Evolutionary conservation across 2,113 vertebrate species (phyloP), one percentile per base, ranked within the genome.

Genomic region (Poecile atricapillus): DNA sequence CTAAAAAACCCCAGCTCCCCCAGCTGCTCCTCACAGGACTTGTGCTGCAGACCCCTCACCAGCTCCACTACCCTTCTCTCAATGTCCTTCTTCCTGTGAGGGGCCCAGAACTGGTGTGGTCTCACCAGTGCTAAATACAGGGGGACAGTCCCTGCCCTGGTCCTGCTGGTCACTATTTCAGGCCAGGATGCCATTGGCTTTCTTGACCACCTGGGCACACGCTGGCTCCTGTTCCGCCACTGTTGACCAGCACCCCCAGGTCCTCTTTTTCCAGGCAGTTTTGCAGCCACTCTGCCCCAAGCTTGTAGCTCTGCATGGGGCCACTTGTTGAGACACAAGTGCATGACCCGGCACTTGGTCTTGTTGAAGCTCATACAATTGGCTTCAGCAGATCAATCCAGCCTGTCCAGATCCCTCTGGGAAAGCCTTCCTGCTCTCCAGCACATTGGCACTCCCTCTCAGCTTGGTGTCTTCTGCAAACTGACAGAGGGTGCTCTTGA

Each of bases 101-200:
- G 6, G 30, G 6, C 30, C 24, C 67, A 73, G 37, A 73, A 37
- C 43, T 58, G 35, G 21, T 43, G 41, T n/a, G 17, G 21, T 30
- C 21, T 64, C 58, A 25, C 4, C 59, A 58, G 14, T 73, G 12
- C 18, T 0, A 0, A 13, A 16, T 27, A 28, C 9, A 50, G 10
- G 4, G 9, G 5, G 7, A 23, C 20, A 35, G 5, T 43, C 25
- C 2, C 10, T 25, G 5, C 4, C 50, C 43, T 65, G 11, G 0
- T 73, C 14, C 68, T 50, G 33, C 18, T 65, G 37, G 33, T 6
- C 52, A 20, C 27, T 50, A 13, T 28, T 74, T 4, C 15, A 58
- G 15, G 37, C 18, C 15, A 13, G 14, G 22, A 58, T 58, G 35
- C 22, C 50, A 1, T 19, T 50, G 35, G 25, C 24, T 31, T 64